Percentiles rank a stretch among this genome's conserved stretches.
phyloP scores from a whole-genome alignment of 2,888 invertebrate species.

The Cataglyphis rosenhaueri region DNA sequence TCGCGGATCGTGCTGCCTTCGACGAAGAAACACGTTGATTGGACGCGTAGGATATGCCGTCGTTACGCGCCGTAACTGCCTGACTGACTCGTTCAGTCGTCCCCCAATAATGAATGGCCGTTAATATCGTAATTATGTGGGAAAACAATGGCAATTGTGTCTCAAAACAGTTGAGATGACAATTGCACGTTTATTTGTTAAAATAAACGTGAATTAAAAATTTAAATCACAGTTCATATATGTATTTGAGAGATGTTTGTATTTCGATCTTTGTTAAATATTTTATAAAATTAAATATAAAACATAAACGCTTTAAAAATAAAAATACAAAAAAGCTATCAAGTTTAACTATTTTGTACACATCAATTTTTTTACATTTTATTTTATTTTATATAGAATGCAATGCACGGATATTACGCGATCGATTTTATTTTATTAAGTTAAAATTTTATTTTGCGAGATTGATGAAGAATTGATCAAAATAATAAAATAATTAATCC shows the following conservation, averaged over 20 bases:
- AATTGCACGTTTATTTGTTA: constrained; percentile 27
- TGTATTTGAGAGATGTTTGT: neutral
- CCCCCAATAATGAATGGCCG: constrained; percentile 51
- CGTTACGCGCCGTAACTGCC: constrained; percentile 73
- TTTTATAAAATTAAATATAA: neutral
- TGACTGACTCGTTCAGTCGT: constrained; percentile 40
- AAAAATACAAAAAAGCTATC: neutral
- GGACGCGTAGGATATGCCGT: constrained; percentile 81
- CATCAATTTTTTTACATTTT: neutral
- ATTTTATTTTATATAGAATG: neutral
- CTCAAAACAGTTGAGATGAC: constrained; percentile 6
- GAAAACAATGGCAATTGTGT: constrained; percentile 47
- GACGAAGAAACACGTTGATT: constrained; percentile 82
- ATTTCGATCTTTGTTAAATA: neutral
- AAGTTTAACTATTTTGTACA: neutral
- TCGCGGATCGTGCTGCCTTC: constrained; percentile 77
- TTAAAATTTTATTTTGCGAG: too few relatives aligned
- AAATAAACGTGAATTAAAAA: neutral
- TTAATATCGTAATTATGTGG: constrained; percentile 68
- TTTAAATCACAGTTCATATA: neutral
- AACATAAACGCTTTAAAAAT: neutral
- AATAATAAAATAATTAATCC: neutral
- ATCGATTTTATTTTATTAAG: neutral
- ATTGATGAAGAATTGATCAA: neutral
- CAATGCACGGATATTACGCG: neutral